Conservation (phyloP, 2,113 vertebrate species). For the Phyllostomus hastatus region DNA sequence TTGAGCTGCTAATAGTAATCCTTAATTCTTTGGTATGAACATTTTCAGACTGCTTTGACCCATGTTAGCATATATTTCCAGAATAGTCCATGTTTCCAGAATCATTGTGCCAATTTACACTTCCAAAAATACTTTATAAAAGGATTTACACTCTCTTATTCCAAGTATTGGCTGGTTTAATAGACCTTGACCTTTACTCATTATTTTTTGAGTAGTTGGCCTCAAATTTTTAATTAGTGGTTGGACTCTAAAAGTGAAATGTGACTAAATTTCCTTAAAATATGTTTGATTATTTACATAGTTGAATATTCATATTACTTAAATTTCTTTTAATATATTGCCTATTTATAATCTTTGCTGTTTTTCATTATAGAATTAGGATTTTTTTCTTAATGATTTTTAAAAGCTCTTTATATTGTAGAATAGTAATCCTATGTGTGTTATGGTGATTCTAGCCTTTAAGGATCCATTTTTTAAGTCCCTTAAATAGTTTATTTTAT, state of each 20-base stretch:
- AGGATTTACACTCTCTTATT: not conserved
- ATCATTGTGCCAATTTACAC: not conserved
- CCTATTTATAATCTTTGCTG: not conserved
- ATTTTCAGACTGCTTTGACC: not conserved
- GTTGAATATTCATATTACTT: not conserved
- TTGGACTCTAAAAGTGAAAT: not conserved
- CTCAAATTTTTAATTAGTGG: not conserved
- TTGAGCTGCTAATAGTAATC: not conserved
- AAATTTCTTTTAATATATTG: not conserved
- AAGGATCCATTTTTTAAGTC: not conserved
- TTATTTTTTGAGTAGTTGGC: not conserved
- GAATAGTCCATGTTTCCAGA: not conserved
- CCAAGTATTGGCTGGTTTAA: not conserved
- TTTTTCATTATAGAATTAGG: not conserved
- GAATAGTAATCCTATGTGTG: not conserved
- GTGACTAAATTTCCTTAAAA: not conserved
- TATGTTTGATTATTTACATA: not conserved
- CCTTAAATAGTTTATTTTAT: not conserved
- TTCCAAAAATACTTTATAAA: not conserved
- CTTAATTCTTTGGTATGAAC: not conserved
- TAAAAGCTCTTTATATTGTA: not conserved
- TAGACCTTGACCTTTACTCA: not conserved
- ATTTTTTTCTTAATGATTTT: not conserved
- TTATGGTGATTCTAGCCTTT: not conserved
- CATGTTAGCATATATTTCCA: not conserved